These are phyloP conservation scores for Halcyon senegalensis DNA, from an alignment of 2,113 vertebrate genomes.

Conservation along the genomic window DNA sequence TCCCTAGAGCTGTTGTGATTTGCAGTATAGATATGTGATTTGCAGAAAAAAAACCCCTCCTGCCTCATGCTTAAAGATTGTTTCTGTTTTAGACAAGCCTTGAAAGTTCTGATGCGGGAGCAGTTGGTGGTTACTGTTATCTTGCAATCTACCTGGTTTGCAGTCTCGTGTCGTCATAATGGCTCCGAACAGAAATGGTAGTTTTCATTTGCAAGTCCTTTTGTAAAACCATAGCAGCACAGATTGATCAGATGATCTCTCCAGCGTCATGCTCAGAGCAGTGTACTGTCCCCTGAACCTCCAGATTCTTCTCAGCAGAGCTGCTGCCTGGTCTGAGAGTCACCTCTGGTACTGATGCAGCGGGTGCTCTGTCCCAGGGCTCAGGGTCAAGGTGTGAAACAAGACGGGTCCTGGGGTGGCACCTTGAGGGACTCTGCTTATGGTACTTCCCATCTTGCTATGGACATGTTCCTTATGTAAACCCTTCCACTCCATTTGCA, in stretches of 20 bases:
- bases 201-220: not conserved
- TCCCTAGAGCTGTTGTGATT: not conserved
- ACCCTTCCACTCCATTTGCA: accelerated
- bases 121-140: not conserved
- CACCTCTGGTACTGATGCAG: accelerated
- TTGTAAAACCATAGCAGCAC: not conserved
- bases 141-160: not conserved
- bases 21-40: not conserved
- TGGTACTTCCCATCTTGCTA: accelerated
- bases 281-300: not conserved
- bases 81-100: not conserved
- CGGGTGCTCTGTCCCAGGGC: not conserved
- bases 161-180: not conserved
- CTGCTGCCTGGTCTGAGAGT: not conserved
- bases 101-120: not conserved
- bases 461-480: accelerated
- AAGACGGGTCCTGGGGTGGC: accelerated
- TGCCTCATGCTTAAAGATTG: accelerated
- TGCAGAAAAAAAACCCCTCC: not conserved
- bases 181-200: not conserved
- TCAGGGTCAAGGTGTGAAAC: not conserved
- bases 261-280: not conserved
- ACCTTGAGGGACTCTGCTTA: not conserved
- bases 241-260: accelerated
- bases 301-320: not conserved